phyloP scores from a whole-genome alignment of 2,888 invertebrate species.

The Pherbina coryleti region DNA sequence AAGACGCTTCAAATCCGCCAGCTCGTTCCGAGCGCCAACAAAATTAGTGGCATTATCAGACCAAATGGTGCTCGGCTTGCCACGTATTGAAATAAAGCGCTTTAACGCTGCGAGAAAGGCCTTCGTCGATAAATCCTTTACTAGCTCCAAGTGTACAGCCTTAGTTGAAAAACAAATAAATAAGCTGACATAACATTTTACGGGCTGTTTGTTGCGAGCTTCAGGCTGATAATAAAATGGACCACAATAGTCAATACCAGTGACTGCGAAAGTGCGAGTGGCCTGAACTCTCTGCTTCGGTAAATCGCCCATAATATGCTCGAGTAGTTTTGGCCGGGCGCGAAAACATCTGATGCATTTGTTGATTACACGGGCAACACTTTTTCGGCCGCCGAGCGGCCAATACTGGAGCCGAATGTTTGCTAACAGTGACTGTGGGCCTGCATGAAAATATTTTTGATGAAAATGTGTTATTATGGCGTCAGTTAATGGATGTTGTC shows the following conservation, averaged over 20 bases:
- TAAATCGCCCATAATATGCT: slow-evolving; percentile 37
- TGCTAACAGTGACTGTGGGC: slow-evolving; percentile 24
- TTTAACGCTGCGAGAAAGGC: slow-evolving; percentile 28
- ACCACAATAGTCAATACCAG: slow-evolving; percentile 36
- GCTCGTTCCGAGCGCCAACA: slow-evolving; percentile 39
- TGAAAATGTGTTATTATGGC: slow-evolving; percentile 21
- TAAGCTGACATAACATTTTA: slow-evolving; percentile 34
- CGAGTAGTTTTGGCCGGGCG: background rate
- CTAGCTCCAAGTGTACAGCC: slow-evolving; percentile 36
- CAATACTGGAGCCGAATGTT: slow-evolving; percentile 27
- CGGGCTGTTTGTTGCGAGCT: slow-evolving; percentile 28
- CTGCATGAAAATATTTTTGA: slow-evolving; percentile 23
- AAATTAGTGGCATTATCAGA: slow-evolving; percentile 44
- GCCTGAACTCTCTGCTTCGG: background rate
- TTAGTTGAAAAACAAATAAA: slow-evolving; percentile 39
- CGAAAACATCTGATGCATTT: slow-evolving; percentile 37
- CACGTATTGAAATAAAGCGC: slow-evolving; percentile 36
- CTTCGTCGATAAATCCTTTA: slow-evolving; percentile 36
- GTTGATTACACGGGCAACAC: slow-evolving; percentile 17
- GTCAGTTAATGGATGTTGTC: slow-evolving; percentile 22
- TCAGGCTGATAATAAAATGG: slow-evolving; percentile 35
- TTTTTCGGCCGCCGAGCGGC: slow-evolving; percentile 39
- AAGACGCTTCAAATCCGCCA: background rate
- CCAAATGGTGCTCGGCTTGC: slow-evolving; percentile 44
- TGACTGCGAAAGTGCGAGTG: slow-evolving; percentile 28